phyloP scores from a whole-genome alignment of 2,797 vertebrate species.

The Sternarchorhynchus goeldii region DNA sequence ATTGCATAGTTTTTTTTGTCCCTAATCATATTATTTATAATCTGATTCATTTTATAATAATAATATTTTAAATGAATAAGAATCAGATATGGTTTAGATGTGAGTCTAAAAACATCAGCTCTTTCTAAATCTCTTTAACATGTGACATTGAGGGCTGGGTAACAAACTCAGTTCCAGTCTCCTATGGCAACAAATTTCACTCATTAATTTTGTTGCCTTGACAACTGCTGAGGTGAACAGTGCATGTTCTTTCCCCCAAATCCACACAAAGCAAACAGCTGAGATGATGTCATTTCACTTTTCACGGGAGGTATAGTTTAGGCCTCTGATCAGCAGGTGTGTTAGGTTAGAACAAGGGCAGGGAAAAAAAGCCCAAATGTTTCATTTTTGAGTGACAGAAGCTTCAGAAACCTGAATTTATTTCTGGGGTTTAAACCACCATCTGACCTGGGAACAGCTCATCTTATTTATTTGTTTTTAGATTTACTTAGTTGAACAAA shows the following conservation, averaged over 20 bases:
- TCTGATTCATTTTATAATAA: background rate
- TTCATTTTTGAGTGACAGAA: background rate
- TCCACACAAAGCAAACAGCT: conserved; percentile 42
- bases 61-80: background rate
- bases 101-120: background rate
- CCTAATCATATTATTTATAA: no score
- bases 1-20: no score
- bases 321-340: conserved; percentile 28
- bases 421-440: background rate
- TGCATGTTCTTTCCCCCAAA: conserved; percentile 31
- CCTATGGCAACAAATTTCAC: conserved; percentile 26
- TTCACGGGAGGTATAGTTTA: conserved; percentile 22
- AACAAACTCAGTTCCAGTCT: conserved; percentile 18
- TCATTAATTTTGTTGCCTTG: conserved; percentile 46
- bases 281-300: conserved; percentile 39
- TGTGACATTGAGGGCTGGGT: background rate
- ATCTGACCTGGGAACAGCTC: background rate
- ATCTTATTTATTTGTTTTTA: background rate
- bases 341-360: conserved; percentile 11
- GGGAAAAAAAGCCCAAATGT: conserved; percentile 17
- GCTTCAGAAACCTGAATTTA: background rate
- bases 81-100: background rate
- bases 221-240: conserved; percentile 49
- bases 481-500: conserved; percentile 4
- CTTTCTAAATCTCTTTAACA: background rate